Base-by-base conservation (phyloP, 2,113 vertebrate species). In the Bagarius yarrelli region DNA sequence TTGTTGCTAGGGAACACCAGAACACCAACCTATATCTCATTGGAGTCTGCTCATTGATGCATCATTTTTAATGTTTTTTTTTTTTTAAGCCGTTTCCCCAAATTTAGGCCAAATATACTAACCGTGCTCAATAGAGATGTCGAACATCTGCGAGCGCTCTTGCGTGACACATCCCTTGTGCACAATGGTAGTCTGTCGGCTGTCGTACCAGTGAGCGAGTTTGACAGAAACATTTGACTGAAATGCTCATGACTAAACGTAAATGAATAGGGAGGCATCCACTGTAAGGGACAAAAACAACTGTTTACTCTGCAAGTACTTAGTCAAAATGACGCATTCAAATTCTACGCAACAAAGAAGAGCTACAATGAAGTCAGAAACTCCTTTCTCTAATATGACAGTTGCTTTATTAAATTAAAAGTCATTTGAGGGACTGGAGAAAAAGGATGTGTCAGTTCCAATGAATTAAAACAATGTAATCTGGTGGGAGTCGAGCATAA, bases 1-100 rank as follows among this genome's bases (percentile, higher is more conserved):
- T 82, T 76, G 87, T 85, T 88, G 85, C 83, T 88, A 83, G 83
- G 85, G 74, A 85, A 88, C 85, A 84, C 72, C 69, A 73, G 80
- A 79, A 63, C n/a, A n/a, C 36, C 66, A 77, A 64, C 56, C 67
- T 79, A 63, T 66, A 67, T 80, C 74, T 76, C 76, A 76, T 59
- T 15, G 34, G 55, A 59, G 36, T 78, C 78, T 80, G 74, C 61
- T 74, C 32, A 76, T 57, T 52, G 60, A 70, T 56, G 74, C 79
- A 66, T 47, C 63, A 32, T 78, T 61, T 66, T 75, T 57, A 18
- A 71, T 27, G 8, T 30, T 30, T 12, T 30, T 18, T 70, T 32
- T 34, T 40, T 12, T 69, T 36, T 8, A 36, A 13, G 21, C 47
- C 6, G 34, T 25, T 40, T 63, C 23, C 61, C 50, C 25, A 80